Percentiles rank a stretch among this genome's conserved stretches.
phyloP scores from a whole-genome alignment of 2,113 vertebrate species.

The Nymphicus hollandicus region DNA sequence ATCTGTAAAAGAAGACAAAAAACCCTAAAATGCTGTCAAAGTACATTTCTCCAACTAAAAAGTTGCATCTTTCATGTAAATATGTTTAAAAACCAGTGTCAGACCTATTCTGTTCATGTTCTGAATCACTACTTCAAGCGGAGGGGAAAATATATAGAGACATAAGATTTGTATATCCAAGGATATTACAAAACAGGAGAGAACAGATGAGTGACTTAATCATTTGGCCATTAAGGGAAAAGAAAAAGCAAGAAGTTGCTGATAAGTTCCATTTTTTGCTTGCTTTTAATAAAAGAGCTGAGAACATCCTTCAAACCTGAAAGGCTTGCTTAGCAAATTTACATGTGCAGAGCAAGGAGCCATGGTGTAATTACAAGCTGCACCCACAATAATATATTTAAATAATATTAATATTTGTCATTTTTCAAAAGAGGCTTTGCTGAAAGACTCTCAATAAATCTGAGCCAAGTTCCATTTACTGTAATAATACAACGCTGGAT shows the following conservation, averaged over 20 bases:
- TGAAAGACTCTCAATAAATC: neutral
- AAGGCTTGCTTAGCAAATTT: neutral
- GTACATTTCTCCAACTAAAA: neutral
- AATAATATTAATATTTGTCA: neutral
- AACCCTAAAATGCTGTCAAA: neutral
- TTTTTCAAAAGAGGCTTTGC: neutral
- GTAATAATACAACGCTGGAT: neutral
- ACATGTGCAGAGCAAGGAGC: neutral
- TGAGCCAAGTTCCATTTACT: neutral
- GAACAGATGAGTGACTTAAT: neutral
- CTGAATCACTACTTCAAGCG: neutral
- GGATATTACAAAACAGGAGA: neutral
- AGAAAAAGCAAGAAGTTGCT: neutral
- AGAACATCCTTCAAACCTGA: neutral
- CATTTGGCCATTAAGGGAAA: neutral
- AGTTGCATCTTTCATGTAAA: neutral
- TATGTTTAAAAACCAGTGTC: neutral
- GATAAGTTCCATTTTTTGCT: neutral
- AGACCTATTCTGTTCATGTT: neutral
- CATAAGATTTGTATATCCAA: neutral
- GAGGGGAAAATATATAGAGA: neutral
- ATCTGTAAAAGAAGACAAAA: slow-evolving; percentile 74
- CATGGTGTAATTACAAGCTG: neutral
- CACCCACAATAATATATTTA: neutral
- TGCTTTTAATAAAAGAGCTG: neutral